Conservation (phyloP, 2,113 vertebrate species). For the Coregonus clupeaformis region DNA sequence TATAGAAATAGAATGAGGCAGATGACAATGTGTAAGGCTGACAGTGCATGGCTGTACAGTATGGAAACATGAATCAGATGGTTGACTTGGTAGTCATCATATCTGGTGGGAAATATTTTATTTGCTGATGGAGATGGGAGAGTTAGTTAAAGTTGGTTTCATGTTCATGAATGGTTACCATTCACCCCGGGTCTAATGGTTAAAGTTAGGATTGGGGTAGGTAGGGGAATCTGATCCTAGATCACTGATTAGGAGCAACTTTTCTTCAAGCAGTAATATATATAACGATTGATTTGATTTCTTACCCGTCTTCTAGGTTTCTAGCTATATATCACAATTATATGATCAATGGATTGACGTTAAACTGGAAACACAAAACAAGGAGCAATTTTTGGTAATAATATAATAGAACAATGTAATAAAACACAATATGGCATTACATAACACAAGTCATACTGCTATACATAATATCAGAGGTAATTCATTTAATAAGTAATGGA, state of each 20-base stretch:
- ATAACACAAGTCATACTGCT: constrained; percentile 29
- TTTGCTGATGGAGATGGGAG: constrained; percentile 3
- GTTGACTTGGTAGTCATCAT: constrained; percentile 7
- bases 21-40: constrained; percentile 13
- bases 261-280: background rate
- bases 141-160: too few relatives aligned
- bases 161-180: too few relatives aligned
- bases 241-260: too few relatives aligned
- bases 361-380: background rate
- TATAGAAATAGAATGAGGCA: constrained; percentile 18
- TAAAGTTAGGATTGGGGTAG: too few relatives aligned
- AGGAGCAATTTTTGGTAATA: constrained; percentile 6
- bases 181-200: too few relatives aligned
- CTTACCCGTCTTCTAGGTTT: background rate
- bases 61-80: background rate
- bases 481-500: background rate
- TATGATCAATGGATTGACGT: background rate
- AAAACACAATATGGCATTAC: background rate
- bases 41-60: constrained; percentile 11
- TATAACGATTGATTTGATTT: constrained; percentile 1
- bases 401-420: background rate
- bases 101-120: constrained; percentile 17
- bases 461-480: background rate
- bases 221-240: too few relatives aligned
- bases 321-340: background rate